phyloP scores from a whole-genome alignment of 2,888 invertebrate genomes.

The Cosmopolites sordidus region DNA sequence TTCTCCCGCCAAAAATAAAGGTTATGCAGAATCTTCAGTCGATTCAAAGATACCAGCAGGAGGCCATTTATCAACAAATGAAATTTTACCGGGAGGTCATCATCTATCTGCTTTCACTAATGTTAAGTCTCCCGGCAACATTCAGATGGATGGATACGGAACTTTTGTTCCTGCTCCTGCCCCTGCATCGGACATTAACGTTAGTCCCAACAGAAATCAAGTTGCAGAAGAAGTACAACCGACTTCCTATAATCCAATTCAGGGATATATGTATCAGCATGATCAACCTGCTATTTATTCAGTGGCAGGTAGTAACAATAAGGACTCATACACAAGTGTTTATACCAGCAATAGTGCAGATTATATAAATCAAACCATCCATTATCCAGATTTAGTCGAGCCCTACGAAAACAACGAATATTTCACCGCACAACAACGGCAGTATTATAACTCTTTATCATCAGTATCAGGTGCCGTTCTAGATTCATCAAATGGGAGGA shows the following conservation, averaged over 20 bases:
- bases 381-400: conserved; percentile 67
- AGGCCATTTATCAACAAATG: conserved; percentile 33
- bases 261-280: conserved; percentile 15
- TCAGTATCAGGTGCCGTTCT: conserved; percentile 1
- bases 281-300: conserved; percentile 64
- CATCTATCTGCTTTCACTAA: conserved; percentile 55
- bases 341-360: conserved; percentile 65
- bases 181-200: conserved; percentile 50
- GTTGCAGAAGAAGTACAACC: conserved; percentile 43
- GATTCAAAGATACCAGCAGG: conserved; percentile 48
- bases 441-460: conserved; percentile 50
- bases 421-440: conserved; percentile 48
- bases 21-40: conserved; percentile 55
- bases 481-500: conserved; percentile 25
- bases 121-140: conserved; percentile 51
- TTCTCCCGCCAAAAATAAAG: conserved; percentile 18
- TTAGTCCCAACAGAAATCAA: conserved; percentile 51
- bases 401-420: conserved; percentile 52
- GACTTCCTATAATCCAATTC: conserved; percentile 28
- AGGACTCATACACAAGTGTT: conserved; percentile 68
- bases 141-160: conserved; percentile 50
- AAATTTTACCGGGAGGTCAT: conserved; percentile 49
- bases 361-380: conserved; percentile 57
- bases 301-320: conserved; percentile 68
- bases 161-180: conserved; percentile 54